Conservation (phyloP, 2,888 invertebrate genomes). For the Orgyia antiqua region DNA sequence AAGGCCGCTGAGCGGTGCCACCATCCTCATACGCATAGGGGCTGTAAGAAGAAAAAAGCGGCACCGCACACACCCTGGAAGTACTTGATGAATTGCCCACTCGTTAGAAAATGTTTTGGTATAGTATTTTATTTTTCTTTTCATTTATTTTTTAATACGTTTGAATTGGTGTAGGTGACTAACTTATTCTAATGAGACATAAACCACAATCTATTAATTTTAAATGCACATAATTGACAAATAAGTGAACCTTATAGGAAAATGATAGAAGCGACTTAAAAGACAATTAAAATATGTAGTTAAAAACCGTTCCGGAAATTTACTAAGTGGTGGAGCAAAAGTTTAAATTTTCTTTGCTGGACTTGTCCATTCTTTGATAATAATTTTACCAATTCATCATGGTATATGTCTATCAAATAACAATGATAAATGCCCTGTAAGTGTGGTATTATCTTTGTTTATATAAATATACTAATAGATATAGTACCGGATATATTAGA, state of each 20-base stretch:
- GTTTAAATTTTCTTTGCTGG: too few species aligned
- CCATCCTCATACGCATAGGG: conserved; percentile 60
- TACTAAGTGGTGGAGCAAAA: too few species aligned
- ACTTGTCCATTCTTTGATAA: too few species aligned
- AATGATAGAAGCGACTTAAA: too few species aligned
- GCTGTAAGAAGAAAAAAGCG: conserved; percentile 73
- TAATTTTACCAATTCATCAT: too few species aligned
- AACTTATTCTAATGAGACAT: conserved; percentile 20
- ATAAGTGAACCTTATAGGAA: conserved; percentile 10
- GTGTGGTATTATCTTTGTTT: too few species aligned
- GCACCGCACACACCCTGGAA: conserved; percentile 75
- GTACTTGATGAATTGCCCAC: conserved; percentile 80
- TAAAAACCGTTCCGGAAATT: too few species aligned
- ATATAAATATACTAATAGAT: too few species aligned
- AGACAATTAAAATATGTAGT: too few species aligned
- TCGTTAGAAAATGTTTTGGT: conserved; percentile 79
- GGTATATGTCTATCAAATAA: too few species aligned
- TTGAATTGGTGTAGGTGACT: conserved; percentile 20
- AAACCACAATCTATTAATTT: conserved; percentile 16
- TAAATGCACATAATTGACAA: conserved; percentile 10
- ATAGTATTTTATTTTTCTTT: conserved; percentile 56
- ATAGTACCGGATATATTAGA: too few species aligned
- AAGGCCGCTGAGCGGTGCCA: conserved; percentile 72
- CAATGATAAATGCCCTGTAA: too few species aligned
- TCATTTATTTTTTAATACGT: conserved; percentile 24